Evolutionary conservation across 2,888 invertebrate species (phyloP), one percentile per base, ranked within the genome.

Genomic region (Nemotelus nigrinus): DNA sequence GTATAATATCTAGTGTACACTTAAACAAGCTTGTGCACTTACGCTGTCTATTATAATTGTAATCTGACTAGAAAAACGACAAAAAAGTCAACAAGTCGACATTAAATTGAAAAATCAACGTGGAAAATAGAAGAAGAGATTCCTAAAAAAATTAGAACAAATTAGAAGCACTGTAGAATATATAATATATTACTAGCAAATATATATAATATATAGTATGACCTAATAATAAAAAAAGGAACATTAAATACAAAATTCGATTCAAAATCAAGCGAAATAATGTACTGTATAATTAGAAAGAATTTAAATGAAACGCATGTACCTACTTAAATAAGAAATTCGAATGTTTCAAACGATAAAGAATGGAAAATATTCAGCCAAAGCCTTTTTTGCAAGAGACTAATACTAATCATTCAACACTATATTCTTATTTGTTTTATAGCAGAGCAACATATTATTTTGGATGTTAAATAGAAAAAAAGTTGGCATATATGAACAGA

Each of bases 201-300:
- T n/a, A 68, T 44, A 48, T 68, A 48, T 53, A 68, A 65, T 7
- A 63, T 8, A 43, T 3, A 63, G 25, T 5, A 39, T 63, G 43
- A 39, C 41, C 6, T 5, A 63, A 63, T 25, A 25, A 25, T 25
- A n/a, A 43, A 39, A 39, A 8, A 63, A 39, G 63, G 53, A 50
- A 39, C 10, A 68, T 6, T 68, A 47, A 41, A 48, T 65, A 65
- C 10, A 65, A 25, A 1, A 25, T 25, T 25, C 25, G 25, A 25
- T 25, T 25, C 25, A 0, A 25, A 25, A 25, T 25, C 25, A 25
- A 25, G 1, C 25, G 25, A 45, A 50, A 50, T 8, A 50, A 7
- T 8, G 5, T 50, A 50, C 8, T 50, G 5, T 7, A 58, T 25
- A n/a, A 58, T 58, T 25, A 58, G 58, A 4, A 25, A 58, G 5